Conservation (phyloP, 1,140 invertebrate genomes). For the Alviniconcha marisindica region DNA sequence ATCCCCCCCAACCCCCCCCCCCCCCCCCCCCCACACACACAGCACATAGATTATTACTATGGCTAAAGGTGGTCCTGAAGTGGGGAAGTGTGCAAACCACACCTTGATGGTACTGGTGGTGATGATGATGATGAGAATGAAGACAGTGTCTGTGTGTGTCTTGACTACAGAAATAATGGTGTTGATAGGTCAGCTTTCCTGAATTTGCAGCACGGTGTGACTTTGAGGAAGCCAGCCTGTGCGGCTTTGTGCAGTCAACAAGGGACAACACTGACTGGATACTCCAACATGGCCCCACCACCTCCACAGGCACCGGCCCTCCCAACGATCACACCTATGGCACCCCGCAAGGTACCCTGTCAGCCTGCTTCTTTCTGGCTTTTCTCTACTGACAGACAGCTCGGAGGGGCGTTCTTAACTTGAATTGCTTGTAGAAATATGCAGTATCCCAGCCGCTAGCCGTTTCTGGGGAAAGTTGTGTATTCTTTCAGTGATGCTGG, state of each 20-base stretch:
- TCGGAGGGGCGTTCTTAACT: too few relatives aligned
- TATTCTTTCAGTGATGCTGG: too few relatives aligned
- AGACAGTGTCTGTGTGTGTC: not conserved
- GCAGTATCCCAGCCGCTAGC: too few relatives aligned
- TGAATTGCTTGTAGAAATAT: too few relatives aligned
- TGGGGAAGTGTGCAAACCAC: not conserved
- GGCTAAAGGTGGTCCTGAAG: not conserved
- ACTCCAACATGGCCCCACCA: conserved; percentile 57
- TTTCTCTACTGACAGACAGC: too few relatives aligned
- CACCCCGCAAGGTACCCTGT: conserved; percentile 41
- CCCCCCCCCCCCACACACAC: too few relatives aligned
- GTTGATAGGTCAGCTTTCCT: too few relatives aligned
- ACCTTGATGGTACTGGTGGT: not conserved
- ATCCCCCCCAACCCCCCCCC: too few relatives aligned
- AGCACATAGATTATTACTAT: too few relatives aligned
- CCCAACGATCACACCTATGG: conserved; percentile 56
- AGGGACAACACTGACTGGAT: conserved; percentile 73
- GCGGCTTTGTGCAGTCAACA: conserved; percentile 85
- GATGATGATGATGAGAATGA: conserved; percentile 2
- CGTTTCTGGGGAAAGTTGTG: too few relatives aligned
- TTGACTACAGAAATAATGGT: too few relatives aligned
- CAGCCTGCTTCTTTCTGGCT: too few relatives aligned
- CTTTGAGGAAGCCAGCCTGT: conserved; percentile 83
- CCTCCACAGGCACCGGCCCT: conserved; percentile 54
- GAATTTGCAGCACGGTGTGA: conserved; percentile 78